Conservation (phyloP, 2,113 vertebrate species). For the Catharus fuscescens region DNA sequence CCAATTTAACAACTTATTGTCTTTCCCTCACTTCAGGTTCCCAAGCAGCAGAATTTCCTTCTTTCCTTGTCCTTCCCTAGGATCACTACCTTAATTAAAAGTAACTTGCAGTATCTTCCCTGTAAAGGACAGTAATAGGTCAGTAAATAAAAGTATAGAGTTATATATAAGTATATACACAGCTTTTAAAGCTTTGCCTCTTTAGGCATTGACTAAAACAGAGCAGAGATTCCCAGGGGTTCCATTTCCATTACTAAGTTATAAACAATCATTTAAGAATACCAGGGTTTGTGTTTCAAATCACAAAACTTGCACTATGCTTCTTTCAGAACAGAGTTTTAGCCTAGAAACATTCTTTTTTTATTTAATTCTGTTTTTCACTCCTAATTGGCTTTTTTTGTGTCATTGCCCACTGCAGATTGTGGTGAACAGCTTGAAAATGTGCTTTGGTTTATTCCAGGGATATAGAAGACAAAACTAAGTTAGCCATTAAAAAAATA, state of each 20-base stretch:
- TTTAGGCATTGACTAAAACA: background rate
- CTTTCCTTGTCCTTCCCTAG: background rate
- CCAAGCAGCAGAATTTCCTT: background rate
- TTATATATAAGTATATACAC: background rate
- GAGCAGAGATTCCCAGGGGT: background rate
- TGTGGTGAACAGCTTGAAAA: background rate
- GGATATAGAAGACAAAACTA: background rate
- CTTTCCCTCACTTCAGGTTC: background rate
- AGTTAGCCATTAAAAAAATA: background rate
- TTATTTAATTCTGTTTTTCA: background rate
- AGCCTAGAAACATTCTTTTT: background rate
- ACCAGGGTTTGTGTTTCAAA: rapidly evolving
- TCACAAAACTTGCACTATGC: background rate
- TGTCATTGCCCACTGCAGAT: background rate
- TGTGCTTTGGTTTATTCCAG: background rate
- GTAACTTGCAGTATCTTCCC: background rate
- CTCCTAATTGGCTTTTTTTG: background rate
- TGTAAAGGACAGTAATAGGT: background rate
- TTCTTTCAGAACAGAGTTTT: background rate
- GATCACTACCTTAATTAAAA: background rate
- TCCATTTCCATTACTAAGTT: background rate
- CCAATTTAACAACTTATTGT: background rate
- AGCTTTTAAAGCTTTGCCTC: background rate
- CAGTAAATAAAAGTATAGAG: background rate
- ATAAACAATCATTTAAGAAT: background rate